phyloP scores from a whole-genome alignment of 2,113 vertebrate species.

The Phocoena phocoena region DNA sequence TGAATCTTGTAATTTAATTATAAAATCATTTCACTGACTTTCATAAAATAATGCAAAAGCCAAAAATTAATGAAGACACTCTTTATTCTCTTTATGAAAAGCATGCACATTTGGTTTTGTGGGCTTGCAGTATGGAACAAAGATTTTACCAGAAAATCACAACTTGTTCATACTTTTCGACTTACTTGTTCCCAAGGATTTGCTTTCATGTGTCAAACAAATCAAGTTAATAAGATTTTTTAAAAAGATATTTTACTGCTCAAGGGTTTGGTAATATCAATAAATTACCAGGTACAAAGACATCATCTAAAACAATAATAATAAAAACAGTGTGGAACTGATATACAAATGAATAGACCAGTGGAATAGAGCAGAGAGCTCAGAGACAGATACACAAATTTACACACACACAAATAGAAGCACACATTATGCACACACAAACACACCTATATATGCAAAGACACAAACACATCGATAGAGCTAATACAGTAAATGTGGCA shows the following conservation, averaged over 20 bases:
- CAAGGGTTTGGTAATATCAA: not conserved
- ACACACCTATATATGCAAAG: not conserved
- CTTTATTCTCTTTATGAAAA: not conserved
- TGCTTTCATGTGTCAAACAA: not conserved
- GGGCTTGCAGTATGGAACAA: not conserved
- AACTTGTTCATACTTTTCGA: not conserved
- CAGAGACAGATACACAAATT: not conserved
- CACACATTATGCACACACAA: not conserved
- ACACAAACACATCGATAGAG: not conserved
- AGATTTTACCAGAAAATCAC: not conserved
- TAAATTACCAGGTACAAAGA: not conserved
- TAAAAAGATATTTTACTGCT: not conserved
- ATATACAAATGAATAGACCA: not conserved
- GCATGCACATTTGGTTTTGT: not conserved
- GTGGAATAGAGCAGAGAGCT: not conserved
- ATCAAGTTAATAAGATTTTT: not conserved
- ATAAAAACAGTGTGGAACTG: not conserved
- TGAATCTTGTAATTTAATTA: not conserved
- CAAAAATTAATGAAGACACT: not conserved
- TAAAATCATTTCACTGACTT: constrained; percentile 15
- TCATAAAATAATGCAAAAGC: constrained; percentile 20
- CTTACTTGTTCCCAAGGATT: not conserved
- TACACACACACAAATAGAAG: not conserved
- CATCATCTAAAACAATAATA: not conserved
- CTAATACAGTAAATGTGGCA: not conserved